Evolutionary conservation across 2,888 invertebrate genomes (phyloP).

Genomic region (Cerastis rubricosa): DNA sequence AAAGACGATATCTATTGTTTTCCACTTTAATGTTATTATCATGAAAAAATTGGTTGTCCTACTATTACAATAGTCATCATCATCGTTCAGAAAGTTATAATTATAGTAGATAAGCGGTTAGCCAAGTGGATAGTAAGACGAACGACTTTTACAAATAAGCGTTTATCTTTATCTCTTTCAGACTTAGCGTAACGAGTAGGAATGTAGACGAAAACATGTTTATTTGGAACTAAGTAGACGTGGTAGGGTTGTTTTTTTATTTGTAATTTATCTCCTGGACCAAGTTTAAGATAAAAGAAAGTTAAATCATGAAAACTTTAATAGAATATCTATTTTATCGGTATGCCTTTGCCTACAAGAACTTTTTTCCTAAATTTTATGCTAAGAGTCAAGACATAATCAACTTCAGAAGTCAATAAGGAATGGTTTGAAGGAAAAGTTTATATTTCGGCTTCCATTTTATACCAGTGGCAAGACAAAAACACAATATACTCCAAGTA

Average conservation of each 20-base stretch:
- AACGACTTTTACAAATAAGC: slow-evolving; percentile 64
- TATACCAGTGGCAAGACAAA: neutral
- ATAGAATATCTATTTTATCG: neutral
- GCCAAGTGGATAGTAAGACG: slow-evolving; percentile 51
- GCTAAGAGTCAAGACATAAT: neutral
- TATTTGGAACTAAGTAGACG: slow-evolving; percentile 57
- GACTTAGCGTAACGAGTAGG: slow-evolving; percentile 62
- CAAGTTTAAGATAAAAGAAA: neutral
- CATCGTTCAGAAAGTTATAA: slow-evolving; percentile 33
- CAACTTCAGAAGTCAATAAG: neutral
- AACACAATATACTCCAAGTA: neutral
- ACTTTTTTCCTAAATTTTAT: neutral
- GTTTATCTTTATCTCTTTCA: slow-evolving; percentile 63
- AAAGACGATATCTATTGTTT: neutral
- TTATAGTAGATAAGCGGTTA: slow-evolving; percentile 39
- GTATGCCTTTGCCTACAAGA: neutral
- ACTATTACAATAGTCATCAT: neutral
- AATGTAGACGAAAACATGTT: slow-evolving; percentile 66
- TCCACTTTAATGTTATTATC: neutral
- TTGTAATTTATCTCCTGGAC: slow-evolving; percentile 32
- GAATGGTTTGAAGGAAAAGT: too few relatives aligned
- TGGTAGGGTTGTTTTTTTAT: slow-evolving; percentile 37
- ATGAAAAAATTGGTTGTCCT: neutral
- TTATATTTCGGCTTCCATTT: neutral
- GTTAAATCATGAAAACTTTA: slow-evolving; percentile 11